These are phyloP conservation scores for Drosophila miranda DNA, from an alignment of 1,140 invertebrate genomes.

Conservation along the genomic window DNA sequence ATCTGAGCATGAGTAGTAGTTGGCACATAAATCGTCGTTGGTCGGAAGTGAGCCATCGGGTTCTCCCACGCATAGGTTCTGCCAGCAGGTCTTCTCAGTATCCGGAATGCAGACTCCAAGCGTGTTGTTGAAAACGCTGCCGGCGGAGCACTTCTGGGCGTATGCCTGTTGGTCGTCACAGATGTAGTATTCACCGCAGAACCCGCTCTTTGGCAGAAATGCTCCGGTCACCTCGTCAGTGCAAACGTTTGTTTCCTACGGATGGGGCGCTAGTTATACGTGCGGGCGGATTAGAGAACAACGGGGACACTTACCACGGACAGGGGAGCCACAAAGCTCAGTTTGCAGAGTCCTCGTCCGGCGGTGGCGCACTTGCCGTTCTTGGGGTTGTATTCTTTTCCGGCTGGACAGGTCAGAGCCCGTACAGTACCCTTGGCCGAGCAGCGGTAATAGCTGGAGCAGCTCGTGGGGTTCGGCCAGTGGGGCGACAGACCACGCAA, in stretches of 20 bases:
- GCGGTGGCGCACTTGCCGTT: constrained; percentile 58
- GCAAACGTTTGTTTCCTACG: constrained; percentile 52
- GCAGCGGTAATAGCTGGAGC: constrained; percentile 68
- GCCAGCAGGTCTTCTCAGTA: constrained; percentile 43
- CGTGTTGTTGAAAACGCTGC: constrained; percentile 54
- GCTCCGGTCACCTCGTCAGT: constrained; percentile 53
- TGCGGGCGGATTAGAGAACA: too few relatives aligned
- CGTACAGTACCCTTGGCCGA: constrained; percentile 56
- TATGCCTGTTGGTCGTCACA: constrained; percentile 64
- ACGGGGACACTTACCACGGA: constrained; percentile 25
- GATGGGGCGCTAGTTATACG: background rate
- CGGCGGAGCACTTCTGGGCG: constrained; percentile 46
- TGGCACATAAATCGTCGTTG: constrained; percentile 30
- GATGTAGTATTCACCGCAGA: constrained; percentile 61
- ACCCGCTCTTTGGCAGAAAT: constrained; percentile 41
- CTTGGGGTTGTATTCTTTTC: constrained; percentile 69
- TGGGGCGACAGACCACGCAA: constrained; percentile 58
- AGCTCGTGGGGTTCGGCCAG: constrained; percentile 70
- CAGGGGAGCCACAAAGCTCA: constrained; percentile 55
- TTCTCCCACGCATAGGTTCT: constrained; percentile 49
- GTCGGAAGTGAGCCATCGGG: constrained; percentile 6
- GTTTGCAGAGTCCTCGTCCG: constrained; percentile 58
- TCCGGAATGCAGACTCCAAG: constrained; percentile 47
- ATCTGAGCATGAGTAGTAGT: constrained; percentile 52
- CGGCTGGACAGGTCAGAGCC: constrained; percentile 51